A percentile compares a stretch with the other conserved stretches of the same genome.
phyloP scores from a whole-genome alignment of 2,113 vertebrate genomes.

The Chlorodrepanis virens region DNA sequence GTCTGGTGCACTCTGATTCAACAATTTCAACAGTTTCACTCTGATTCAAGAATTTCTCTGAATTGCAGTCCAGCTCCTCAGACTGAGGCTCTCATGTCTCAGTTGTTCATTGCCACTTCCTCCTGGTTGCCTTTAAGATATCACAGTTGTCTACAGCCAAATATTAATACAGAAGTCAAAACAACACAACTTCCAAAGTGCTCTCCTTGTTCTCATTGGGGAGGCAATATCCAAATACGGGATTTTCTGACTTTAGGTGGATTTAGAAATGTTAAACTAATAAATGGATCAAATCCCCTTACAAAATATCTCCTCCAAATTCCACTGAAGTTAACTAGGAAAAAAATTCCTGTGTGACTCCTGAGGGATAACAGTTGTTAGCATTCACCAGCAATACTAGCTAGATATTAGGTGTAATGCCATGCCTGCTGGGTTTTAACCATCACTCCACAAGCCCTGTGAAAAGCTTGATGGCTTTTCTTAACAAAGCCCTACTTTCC shows the following conservation, averaged over 20 bases:
- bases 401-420: background rate
- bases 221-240: background rate
- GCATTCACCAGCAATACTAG: background rate
- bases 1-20: too few relatives aligned
- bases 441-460: background rate
- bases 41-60: background rate
- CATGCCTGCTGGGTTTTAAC: background rate
- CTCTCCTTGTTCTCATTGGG: background rate
- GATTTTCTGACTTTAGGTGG: background rate
- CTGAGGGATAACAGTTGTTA: background rate
- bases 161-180: background rate
- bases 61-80: background rate
- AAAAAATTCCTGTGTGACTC: background rate
- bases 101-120: background rate
- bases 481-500: background rate
- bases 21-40: too few relatives aligned
- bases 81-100: background rate
- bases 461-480: background rate
- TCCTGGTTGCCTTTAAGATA: background rate
- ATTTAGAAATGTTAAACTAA: background rate
- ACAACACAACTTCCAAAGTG: background rate
- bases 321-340: background rate
- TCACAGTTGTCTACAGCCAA: background rate
- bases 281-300: background rate
- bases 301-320: background rate